Evolutionary conservation across 2,888 invertebrate genomes (phyloP), one percentile per base, ranked within the genome.

Genomic region (Drosophila phalerata): DNA sequence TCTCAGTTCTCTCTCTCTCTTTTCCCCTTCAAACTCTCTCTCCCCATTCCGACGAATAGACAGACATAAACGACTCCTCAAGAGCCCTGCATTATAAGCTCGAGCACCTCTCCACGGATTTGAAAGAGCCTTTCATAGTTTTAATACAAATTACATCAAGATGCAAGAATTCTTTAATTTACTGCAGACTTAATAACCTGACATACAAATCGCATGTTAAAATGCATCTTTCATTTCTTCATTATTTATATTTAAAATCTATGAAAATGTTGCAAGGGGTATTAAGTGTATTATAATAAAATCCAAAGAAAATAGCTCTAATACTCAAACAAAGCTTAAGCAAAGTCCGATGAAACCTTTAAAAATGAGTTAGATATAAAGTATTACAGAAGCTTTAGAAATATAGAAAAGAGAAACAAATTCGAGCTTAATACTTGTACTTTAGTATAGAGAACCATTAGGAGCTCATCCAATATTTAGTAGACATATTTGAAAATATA

Each of bases 41-140:
- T 2, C 8, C 25, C 3, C 11, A 17, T 13, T 8, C 42, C 22
- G 19, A 22, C 19, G 6, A 43, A 32, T 32, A 43, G 32, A 19
- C 30, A 55, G 55, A 55, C 55, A 43, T 55, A 55, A 55, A 55
- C 55, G 55, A 32, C 42, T 55, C 22, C 43, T 19, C 6, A 28
- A 47, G 45, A 19, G 48, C 19, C 19, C 48, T 28, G 17, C 22
- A 42, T 17, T 43, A 56, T 56, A 43, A 43, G 15, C 45, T 56
- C 17, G 25, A 56, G 56, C 34, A 45, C 56, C 56, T 45, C 56
- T 56, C 45, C 6, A 22, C 56, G 22, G 34, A 13, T 43, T 45
- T 56, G n/a, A 45, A 56, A 56, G 56, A 45, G 25, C 34, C 43
- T 56, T 45, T 56, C 34, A 56, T 25, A 15, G 15, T 56, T 22